Base-by-base conservation (phyloP, 2,113 vertebrate genomes). In the Holacanthus passer region DNA sequence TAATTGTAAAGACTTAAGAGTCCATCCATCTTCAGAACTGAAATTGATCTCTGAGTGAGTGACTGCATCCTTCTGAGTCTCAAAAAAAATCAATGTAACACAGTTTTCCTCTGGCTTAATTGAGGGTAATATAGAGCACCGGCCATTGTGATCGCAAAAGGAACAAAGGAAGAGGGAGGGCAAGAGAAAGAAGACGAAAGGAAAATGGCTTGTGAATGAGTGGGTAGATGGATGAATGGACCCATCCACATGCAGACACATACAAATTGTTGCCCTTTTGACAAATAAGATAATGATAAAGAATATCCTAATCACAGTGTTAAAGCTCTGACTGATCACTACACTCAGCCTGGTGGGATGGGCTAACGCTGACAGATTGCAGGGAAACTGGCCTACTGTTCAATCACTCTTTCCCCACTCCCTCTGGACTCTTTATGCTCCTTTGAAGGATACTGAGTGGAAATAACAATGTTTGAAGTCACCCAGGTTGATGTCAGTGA, bases 271-370 rank as follows among this genome's bases (percentile, higher is more conserved):
- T 85, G 65, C 59, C 64, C 76, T 83, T 91, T 79, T 86, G 81
- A 86, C 72, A 64, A 88, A 72, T 87, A 84, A 47, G 72, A 77
- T 78, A 88, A 88, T 84, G 81, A 84, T 67, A 82, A 87, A 63
- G 80, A 74, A 87, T 78, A 67, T 84, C 41, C 70, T 77, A 73
- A 87, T 84, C 74, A 82, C 78, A 75, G 53, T 85, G 75, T 39
- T 86, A 27, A 65, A 5, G 73, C 66, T 80, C 71, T 86, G 83
- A 88, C 63, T 70, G 81, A 89, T 86, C 75, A 73, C 82, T 68
- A 43, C 43, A 32, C 67, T 84, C n/a, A 13, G 43, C 52, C 50
- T 31, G 35, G 37, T 29, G 19, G 43, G 65, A 17, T 24, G 58
- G 65, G 52, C 66, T 62, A 74, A 80, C 7, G 27, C 71, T 65